These are phyloP conservation scores for Pipra filicauda DNA, from an alignment of 2,113 vertebrate genomes.

Conservation along the genomic window DNA sequence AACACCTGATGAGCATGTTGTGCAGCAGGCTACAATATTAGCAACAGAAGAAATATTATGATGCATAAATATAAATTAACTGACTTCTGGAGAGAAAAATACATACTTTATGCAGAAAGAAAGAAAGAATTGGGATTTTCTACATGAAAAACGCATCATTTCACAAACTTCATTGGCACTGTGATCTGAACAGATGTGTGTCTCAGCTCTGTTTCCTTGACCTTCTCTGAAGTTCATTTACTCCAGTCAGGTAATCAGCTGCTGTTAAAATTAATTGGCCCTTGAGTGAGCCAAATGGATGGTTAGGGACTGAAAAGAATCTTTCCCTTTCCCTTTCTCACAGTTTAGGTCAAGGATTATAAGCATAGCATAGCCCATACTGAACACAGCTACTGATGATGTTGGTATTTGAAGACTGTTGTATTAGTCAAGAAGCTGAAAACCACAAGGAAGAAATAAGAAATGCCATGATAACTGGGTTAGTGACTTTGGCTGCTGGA, in stretches of 20 bases:
- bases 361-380: background rate
- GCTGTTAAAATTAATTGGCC: conserved; percentile 20
- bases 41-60: background rate
- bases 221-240: conserved; percentile 32
- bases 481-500: background rate
- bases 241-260: conserved; percentile 22
- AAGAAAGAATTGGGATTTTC: background rate
- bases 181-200: conserved; percentile 19
- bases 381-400: background rate
- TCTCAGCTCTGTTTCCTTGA: conserved; percentile 9
- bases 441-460: background rate
- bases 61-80: background rate
- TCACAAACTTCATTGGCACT: background rate
- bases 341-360: background rate
- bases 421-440: background rate
- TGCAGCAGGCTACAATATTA: background rate
- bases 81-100: background rate
- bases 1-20: background rate
- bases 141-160: background rate
- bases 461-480: background rate
- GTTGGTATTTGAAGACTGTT: background rate
- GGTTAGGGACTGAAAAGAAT: background rate
- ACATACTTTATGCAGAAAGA: background rate
- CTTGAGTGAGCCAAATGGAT: background rate
- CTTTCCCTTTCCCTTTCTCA: background rate